Percentiles rank a stretch among this genome's conserved stretches.
Evolutionary conservation across 2,888 invertebrate genomes (phyloP).

Genomic region (Leptura quadrifasciata): DNA sequence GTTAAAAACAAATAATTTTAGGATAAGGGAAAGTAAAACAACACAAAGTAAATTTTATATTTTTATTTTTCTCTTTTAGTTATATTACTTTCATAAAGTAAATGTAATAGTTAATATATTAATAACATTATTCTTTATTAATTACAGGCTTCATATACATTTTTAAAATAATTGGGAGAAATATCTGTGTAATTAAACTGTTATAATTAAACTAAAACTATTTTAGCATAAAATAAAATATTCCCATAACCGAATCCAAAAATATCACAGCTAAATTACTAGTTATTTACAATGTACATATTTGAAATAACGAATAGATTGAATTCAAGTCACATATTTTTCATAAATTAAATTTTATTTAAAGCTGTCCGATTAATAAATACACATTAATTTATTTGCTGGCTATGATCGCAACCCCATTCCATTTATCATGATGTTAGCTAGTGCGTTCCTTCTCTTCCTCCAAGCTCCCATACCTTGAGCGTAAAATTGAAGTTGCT

Average conservation of each 20-base stretch:
- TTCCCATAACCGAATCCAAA: slow-evolving; percentile 62
- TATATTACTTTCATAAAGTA: neutral
- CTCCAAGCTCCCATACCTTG: slow-evolving; percentile 96
- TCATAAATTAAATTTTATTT: slow-evolving; percentile 35
- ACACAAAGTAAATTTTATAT: neutral
- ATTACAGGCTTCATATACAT: slow-evolving; percentile 38
- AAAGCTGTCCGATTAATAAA: slow-evolving; percentile 34
- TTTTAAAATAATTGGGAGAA: slow-evolving; percentile 27
- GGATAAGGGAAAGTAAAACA: neutral
- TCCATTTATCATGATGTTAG: slow-evolving; percentile 98
- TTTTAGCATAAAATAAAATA: slow-evolving; percentile 46
- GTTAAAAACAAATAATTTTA: no score
- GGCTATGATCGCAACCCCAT: slow-evolving; percentile 75
- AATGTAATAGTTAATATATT: slow-evolving; percentile 33
- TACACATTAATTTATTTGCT: slow-evolving; percentile 35
- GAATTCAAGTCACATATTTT: slow-evolving; percentile 3
- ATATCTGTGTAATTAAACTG: slow-evolving; percentile 37
- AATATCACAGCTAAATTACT: slow-evolving; percentile 75
- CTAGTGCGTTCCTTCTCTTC: slow-evolving; percentile 91
- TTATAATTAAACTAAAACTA: slow-evolving; percentile 40
- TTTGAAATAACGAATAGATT: slow-evolving; percentile 16
- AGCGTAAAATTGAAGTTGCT: slow-evolving; percentile 91
- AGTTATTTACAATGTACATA: slow-evolving; percentile 67
- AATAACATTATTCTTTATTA: slow-evolving; percentile 30
- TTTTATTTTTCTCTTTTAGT: neutral